These are phyloP conservation scores for Dyspetes luteomarginatus DNA, from an alignment of 2,888 invertebrate genomes.

Conservation along the genomic window DNA sequence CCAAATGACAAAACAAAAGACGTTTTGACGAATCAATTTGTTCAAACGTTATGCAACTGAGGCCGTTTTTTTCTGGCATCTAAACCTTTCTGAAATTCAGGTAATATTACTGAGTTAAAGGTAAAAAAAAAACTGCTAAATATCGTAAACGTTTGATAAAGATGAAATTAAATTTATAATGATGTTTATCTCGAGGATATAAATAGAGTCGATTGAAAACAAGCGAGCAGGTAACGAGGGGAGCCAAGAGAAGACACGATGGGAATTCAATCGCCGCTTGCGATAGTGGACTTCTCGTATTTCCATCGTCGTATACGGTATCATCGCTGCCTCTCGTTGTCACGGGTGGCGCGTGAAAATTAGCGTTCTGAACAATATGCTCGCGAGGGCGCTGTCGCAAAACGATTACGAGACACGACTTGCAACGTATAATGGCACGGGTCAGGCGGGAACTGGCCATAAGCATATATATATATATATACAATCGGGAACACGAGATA, in stretches of 20 bases:
- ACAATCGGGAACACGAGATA: conserved; percentile 57
- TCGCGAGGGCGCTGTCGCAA: conserved; percentile 11
- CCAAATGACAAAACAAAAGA: too few species aligned
- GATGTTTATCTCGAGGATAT: conserved; percentile 23
- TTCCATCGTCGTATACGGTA: conserved; percentile 55
- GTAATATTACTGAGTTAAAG: too few species aligned
- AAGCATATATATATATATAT: not conserved
- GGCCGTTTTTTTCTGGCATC: too few species aligned
- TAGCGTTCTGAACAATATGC: conserved; percentile 57
- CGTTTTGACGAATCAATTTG: too few species aligned
- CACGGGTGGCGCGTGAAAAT: conserved; percentile 60
- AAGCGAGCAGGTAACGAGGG: not conserved
- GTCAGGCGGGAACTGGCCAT: conserved; percentile 18
- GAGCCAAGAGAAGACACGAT: conserved; percentile 29
- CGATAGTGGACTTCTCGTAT: conserved; percentile 59
- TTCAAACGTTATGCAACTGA: too few species aligned
- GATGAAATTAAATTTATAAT: not conserved
- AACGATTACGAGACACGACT: conserved; percentile 41
- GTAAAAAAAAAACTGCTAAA: not conserved
- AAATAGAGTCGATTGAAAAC: conserved; percentile 25
- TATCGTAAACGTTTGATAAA: not conserved
- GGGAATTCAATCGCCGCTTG: conserved; percentile 63
- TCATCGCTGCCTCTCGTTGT: conserved; percentile 41
- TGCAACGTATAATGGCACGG: conserved; percentile 23
- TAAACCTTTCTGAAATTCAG: too few species aligned